These are phyloP conservation scores for Trachemys scripta DNA, from an alignment of 2,113 vertebrate genomes.

Conservation along the genomic window DNA sequence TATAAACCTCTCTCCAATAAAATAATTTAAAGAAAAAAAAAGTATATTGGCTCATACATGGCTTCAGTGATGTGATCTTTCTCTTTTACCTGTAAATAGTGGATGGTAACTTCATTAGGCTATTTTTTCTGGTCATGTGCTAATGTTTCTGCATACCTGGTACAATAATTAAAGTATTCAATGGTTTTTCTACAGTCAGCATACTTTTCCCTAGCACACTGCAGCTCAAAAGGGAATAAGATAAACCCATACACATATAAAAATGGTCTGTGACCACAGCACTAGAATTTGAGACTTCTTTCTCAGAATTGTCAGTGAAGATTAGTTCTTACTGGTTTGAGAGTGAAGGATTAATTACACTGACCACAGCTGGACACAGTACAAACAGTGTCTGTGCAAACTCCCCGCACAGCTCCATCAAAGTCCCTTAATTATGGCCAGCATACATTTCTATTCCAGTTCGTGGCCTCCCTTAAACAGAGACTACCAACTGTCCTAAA, in stretches of 20 bases:
- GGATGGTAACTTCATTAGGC: neutral
- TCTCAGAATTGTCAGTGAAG: neutral
- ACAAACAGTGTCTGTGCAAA: neutral
- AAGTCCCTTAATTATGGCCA: slow-evolving; percentile 73
- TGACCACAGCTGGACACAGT: slow-evolving; percentile 64
- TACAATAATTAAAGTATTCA: neutral
- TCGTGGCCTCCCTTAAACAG: slow-evolving; percentile 68
- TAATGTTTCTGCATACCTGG: neutral
- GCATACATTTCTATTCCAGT: slow-evolving; percentile 72
- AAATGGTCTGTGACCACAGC: neutral
- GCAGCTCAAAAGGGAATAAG: neutral
- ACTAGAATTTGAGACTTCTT: neutral
- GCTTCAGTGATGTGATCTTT: neutral
- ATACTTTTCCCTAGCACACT: accelerated
- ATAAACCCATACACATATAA: neutral
- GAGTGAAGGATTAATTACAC: slow-evolving; percentile 66
- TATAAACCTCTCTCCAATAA: neutral
- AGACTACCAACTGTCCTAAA: slow-evolving; percentile 76
- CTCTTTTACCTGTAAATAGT: neutral
- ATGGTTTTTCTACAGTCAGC: neutral
- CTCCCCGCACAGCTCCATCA: slow-evolving; percentile 53
- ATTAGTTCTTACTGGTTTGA: neutral
- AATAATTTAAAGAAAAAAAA: slow-evolving; percentile 16
- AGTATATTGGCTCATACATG: neutral
- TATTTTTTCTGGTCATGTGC: neutral